Base-by-base conservation (phyloP, 2,888 invertebrate genomes). In the Drosophila tanythrix region DNA sequence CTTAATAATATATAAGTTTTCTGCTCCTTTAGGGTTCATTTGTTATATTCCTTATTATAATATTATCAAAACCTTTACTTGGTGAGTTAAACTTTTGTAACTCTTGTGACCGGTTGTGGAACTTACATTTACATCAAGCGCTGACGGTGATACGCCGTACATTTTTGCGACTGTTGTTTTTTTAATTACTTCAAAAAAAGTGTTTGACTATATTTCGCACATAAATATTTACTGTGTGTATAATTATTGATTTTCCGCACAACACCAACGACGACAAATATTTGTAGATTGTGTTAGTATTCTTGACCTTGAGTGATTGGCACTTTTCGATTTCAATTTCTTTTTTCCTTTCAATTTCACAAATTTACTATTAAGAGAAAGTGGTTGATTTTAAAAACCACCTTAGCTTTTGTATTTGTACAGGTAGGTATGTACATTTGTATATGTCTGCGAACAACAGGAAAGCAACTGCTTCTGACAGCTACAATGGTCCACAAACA, bases 81-180 rank as follows among this genome's bases (percentile, higher is more conserved):
- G 3, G 31, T 25, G 15, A 33, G 18, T 21, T 36, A 0, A 3
- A n/a, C 6, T 31, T 31, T 3, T 11, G 27, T 18, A 18, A 36
- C 0, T 25, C 18, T 52, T 36, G 15, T 50, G 18, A 53, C 79
- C 77, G 74, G 79, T 62, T 51, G 18, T 29, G 18, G 36, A 40
- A 85, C 83, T 84, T 85, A 84, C 83, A 67, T 79, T 81, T 33
- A 81, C 73, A 73, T 84, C 88, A 48, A 74, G 73, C 63, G 81
- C 69, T 63, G 83, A 76, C 66, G 83, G 79, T 36, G 76, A 69
- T 61, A 88, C 53, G 66, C 83, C 85, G 66, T 85, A 84, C 83
- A 84, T 84, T 36, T 85, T 84, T 53, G 61, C 25, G n/a, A 51
- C n/a, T 56, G 27, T 25, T 60, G 43, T 51, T 55, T 58, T 50